Percentiles rank a stretch among this genome's conserved stretches.
phyloP scores from a whole-genome alignment of 2,888 invertebrate species.

The Portevinia maculata region DNA sequence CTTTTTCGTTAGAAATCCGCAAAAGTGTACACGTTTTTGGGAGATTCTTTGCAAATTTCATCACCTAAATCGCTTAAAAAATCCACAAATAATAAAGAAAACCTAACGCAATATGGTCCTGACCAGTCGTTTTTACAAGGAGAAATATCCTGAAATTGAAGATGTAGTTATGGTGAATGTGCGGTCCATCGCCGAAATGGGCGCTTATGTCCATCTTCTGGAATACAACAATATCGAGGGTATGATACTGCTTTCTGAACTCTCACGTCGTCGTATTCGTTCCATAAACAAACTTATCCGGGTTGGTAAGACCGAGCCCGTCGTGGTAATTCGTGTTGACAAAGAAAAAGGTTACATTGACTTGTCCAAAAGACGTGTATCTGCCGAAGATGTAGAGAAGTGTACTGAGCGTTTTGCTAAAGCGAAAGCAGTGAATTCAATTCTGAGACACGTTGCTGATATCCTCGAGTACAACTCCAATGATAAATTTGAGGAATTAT shows the following conservation, averaged over 20 bases:
- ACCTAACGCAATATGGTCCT: slow-evolving; percentile 88
- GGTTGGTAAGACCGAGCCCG: slow-evolving; percentile 99
- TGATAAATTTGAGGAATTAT: slow-evolving; percentile 96
- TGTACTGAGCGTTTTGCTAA: slow-evolving; percentile 99
- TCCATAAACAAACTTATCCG: slow-evolving; percentile 99
- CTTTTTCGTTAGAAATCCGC: slow-evolving; percentile 54
- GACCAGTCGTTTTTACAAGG: slow-evolving; percentile 97
- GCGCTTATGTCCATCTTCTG: slow-evolving; percentile 98
- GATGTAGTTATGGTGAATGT: slow-evolving; percentile 99
- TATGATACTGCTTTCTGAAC: slow-evolving; percentile 98
- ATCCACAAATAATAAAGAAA: slow-evolving; percentile 4
- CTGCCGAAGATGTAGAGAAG: slow-evolving; percentile 98
- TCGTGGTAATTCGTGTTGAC: slow-evolving; percentile 99
- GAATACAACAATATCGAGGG: slow-evolving; percentile 99
- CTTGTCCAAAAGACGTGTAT: slow-evolving; percentile 98
- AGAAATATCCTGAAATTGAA: slow-evolving; percentile 98
- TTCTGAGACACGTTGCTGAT: slow-evolving; percentile 98
- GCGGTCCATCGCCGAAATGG: slow-evolving; percentile 99
- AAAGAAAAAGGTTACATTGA: slow-evolving; percentile 99
- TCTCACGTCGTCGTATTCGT: slow-evolving; percentile 98
- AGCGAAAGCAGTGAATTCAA: slow-evolving; percentile 99
- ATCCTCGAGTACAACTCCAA: slow-evolving; percentile 95
- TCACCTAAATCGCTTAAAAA: slow-evolving; percentile 49
- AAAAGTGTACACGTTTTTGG: slow-evolving; percentile 71
- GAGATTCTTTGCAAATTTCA: slow-evolving; percentile 49